Percentiles rank a stretch among this genome's conserved stretches.
Evolutionary conservation across 37 sponge, comb jelly and placozoan genomes (phyloP).

Genomic region (Chondrosia reniformis): DNA sequence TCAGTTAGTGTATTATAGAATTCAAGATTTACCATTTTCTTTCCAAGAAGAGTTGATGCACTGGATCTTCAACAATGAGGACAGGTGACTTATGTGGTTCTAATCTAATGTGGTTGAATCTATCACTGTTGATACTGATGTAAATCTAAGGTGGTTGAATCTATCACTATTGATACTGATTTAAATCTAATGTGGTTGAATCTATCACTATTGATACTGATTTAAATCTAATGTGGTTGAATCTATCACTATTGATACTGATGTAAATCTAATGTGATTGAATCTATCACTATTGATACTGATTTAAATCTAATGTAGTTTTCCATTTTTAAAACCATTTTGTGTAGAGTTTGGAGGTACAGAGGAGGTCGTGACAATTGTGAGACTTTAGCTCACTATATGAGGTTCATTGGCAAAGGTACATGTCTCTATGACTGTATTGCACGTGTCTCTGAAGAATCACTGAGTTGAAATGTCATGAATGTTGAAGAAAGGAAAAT

Average conservation of each 20-base stretch:
- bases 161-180: background rate
- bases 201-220: too few relatives aligned
- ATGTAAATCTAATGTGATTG: background rate
- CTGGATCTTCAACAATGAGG: slow-evolving; percentile 81
- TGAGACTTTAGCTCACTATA: slow-evolving; percentile 84
- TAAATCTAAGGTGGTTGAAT: background rate
- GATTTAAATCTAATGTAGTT: too few relatives aligned
- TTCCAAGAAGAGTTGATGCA: slow-evolving; percentile 74
- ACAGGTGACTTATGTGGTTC: slow-evolving; percentile 52
- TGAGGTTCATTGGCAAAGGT: slow-evolving; percentile 53
- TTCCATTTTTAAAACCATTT: too few relatives aligned
- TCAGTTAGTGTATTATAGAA: background rate
- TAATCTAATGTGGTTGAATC: background rate
- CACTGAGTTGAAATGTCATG: too few relatives aligned
- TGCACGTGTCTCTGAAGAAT: background rate
- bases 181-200: background rate
- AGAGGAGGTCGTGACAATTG: slow-evolving; percentile 76
- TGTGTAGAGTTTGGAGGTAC: slow-evolving; percentile 75
- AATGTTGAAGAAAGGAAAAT: too few relatives aligned
- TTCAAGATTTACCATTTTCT: slow-evolving; percentile 31
- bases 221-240: background rate
- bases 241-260: background rate
- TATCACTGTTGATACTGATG: background rate
- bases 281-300: too few relatives aligned
- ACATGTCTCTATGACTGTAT: background rate